Evolutionary conservation across 2,113 vertebrate species (phyloP).

Genomic region (Brachypteracias leptosomus): DNA sequence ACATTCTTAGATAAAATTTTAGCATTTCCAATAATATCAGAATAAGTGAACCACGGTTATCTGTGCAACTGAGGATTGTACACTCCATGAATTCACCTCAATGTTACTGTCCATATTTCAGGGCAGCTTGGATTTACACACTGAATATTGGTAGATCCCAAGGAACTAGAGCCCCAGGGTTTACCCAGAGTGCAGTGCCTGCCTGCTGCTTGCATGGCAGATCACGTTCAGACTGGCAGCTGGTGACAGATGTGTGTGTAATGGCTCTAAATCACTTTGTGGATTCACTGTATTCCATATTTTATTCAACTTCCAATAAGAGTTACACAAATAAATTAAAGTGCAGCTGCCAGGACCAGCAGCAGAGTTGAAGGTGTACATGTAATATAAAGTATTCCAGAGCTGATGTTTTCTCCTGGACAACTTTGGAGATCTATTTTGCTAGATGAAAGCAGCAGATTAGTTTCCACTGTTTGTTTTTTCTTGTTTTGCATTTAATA

Average conservation of each 20-base stretch:
- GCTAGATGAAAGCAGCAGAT: neutral
- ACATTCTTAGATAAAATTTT: neutral
- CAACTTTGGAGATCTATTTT: neutral
- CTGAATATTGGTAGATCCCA: neutral
- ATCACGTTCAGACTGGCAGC: slow-evolving; percentile 30
- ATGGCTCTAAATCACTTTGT: slow-evolving; percentile 26
- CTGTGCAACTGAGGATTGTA: neutral
- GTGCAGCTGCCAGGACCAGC: slow-evolving; percentile 64
- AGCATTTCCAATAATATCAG: neutral
- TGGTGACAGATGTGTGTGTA: slow-evolving; percentile 21
- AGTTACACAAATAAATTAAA: slow-evolving; percentile 60
- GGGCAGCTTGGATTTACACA: neutral
- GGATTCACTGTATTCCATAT: slow-evolving; percentile 19
- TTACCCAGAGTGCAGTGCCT: neutral
- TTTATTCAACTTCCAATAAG: slow-evolving; percentile 44
- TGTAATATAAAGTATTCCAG: neutral
- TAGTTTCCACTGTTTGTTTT: neutral
- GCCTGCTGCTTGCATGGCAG: slow-evolving; percentile 14
- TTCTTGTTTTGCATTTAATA: neutral
- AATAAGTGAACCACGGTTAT: neutral
- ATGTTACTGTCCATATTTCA: neutral
- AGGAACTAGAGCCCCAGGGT: neutral
- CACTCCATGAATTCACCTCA: neutral
- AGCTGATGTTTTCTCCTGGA: slow-evolving; percentile 5
- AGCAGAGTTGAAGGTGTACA: slow-evolving; percentile 32